These are phyloP conservation scores for Cinclus cinclus DNA, from an alignment of 2,113 vertebrate genomes.

Conservation along the genomic window DNA sequence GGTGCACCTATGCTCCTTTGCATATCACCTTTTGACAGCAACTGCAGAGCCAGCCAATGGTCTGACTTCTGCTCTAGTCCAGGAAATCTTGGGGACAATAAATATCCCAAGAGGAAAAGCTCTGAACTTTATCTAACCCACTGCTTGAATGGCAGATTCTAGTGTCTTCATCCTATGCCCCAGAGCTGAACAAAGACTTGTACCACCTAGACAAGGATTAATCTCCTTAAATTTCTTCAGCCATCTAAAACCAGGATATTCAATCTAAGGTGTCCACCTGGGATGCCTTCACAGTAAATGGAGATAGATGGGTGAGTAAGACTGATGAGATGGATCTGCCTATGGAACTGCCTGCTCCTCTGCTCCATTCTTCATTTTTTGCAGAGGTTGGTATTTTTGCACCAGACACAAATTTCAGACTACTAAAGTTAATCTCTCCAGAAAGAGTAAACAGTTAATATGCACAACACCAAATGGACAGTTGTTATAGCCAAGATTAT, in stretches of 20 bases:
- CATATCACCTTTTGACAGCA: background rate
- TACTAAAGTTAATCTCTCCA: background rate
- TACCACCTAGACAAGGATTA: background rate
- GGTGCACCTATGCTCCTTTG: background rate
- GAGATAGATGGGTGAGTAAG: background rate
- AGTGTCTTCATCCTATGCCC: background rate
- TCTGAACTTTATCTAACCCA: background rate
- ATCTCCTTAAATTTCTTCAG: background rate
- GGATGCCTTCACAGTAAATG: background rate
- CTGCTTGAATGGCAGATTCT: background rate
- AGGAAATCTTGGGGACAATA: background rate
- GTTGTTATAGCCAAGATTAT: background rate
- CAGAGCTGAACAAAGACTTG: background rate
- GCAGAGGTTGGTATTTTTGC: background rate
- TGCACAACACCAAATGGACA: background rate
- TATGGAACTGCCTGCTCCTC: background rate
- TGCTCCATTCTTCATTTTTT: background rate
- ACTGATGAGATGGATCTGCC: background rate
- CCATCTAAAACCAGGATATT: background rate
- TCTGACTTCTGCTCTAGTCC: background rate
- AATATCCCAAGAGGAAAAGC: background rate
- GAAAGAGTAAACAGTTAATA: background rate
- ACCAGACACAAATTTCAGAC: background rate
- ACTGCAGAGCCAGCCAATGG: background rate
- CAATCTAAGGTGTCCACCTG: background rate